Evolutionary conservation across 1,140 invertebrate species (phyloP), one percentile per base, ranked within the genome.

Genomic region (Drosophila mauritiana): DNA sequence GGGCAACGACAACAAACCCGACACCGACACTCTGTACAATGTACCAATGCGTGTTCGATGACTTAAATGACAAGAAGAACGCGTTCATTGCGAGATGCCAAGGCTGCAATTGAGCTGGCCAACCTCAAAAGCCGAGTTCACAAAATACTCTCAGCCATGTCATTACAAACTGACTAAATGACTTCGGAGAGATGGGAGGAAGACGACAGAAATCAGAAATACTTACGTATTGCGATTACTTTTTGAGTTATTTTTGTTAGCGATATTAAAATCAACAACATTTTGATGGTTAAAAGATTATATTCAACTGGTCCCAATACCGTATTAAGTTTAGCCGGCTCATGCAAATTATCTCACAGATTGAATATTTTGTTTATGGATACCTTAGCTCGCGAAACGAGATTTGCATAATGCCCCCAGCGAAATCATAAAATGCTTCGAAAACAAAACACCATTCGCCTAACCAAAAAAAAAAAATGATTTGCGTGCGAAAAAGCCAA

Each of bases 31-130:
- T 63, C 39, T 84, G 74, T 82, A 79, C 83, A 85, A 78, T 91
- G 90, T 91, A 78, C 86, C 90, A 91, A 91, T 91, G 90, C 90
- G 83, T 91, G 90, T 91, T 91, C 90, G 85, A 91, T 91, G 81
- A 91, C 78, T 91, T 88, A 91, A 91, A 86, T 89, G 90, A 91
- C 90, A 91, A 81, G 76, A 64, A 45, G 59, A 77, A 72, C 75
- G 75, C 64, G 58, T 65, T 78, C 67, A 79, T 59, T 67, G 52
- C 12, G 25, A 68, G 48, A 69, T 64, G 59, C 65, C 65, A 68
- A 45, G 39, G 40, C 39, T 53, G 65, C 64, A 64, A 68, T 68
- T 68, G 59, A 68, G 65, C 64, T 22, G 61, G 39, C 39, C 64
- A 51, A 62, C 34, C 58, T 55, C 43, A 63, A 63, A 64, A 78